phyloP scores from a whole-genome alignment of 2,888 invertebrate species.

The Cerastis rubricosa region DNA sequence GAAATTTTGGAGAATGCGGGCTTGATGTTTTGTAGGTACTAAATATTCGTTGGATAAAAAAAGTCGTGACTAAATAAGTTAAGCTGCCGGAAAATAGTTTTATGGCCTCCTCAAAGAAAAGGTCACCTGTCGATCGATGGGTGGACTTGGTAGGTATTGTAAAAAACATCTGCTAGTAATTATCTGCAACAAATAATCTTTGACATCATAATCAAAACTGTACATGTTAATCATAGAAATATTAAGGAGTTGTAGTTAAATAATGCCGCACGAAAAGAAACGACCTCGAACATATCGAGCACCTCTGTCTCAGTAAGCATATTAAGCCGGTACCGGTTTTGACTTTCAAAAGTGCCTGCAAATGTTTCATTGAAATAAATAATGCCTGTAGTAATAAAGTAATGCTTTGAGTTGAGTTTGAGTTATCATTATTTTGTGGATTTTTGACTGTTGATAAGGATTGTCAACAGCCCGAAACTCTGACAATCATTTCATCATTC shows the following conservation, averaged over 20 bases:
- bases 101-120: constrained; percentile 18
- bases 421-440: background rate
- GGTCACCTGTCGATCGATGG: background rate
- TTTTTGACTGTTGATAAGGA: background rate
- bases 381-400: too few species aligned
- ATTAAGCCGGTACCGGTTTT: background rate
- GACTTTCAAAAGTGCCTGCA: too few species aligned
- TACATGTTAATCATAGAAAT: background rate
- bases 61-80: constrained; percentile 1
- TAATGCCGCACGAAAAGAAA: background rate
- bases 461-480: background rate
- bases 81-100: constrained; percentile 12
- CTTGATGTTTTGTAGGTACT: background rate
- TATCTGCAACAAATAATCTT: background rate
- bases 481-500: too few species aligned
- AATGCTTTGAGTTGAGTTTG: too few species aligned
- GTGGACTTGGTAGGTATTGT: background rate
- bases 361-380: too few species aligned
- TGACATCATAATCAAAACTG: background rate
- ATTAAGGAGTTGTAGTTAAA: background rate
- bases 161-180: background rate
- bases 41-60: constrained; percentile 8
- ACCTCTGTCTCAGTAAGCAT: background rate
- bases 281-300: background rate
- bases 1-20: background rate